phyloP scores from a whole-genome alignment of 2,113 vertebrate species.

The Acanthisitta chloris region DNA sequence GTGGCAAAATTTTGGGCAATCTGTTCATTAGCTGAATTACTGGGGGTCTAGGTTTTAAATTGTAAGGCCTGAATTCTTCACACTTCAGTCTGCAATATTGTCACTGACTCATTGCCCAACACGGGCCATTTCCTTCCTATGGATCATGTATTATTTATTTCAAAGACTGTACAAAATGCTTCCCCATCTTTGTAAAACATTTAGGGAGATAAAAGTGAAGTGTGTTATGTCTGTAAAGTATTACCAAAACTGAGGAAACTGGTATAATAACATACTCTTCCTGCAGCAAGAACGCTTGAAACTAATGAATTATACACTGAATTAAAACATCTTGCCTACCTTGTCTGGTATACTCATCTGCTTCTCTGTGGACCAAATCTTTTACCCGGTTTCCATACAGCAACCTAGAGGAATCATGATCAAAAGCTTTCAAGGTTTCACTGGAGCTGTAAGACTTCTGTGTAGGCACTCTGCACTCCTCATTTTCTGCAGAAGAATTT shows the following conservation, averaged over 20 bases:
- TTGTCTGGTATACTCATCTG: slow-evolving; percentile 87
- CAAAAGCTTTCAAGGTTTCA: slow-evolving; percentile 94
- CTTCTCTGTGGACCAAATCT: slow-evolving; percentile 91
- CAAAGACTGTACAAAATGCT: neutral
- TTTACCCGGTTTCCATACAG: slow-evolving; percentile 91
- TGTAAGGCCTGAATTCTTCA: slow-evolving; percentile 29
- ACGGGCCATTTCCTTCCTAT: neutral
- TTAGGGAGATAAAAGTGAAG: neutral
- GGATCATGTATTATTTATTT: neutral
- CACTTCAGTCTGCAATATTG: neutral
- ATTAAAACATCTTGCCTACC: slow-evolving; percentile 74
- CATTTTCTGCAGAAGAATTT: slow-evolving; percentile 85
- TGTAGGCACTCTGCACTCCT: slow-evolving; percentile 91
- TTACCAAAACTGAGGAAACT: neutral
- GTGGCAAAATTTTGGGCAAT: neutral
- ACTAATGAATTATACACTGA: neutral
- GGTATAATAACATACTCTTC: neutral
- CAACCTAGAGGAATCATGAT: slow-evolving; percentile 91
- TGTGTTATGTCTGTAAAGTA: neutral
- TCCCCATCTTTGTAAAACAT: neutral
- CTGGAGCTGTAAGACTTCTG: slow-evolving; percentile 98
- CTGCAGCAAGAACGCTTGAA: neutral
- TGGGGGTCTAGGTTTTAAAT: neutral
- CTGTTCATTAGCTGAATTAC: neutral
- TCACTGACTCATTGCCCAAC: neutral